A percentile compares a stretch with the other conserved stretches of the same genome.
Conservation (phyloP, 2,888 invertebrate genomes). For the Agelastica alni region DNA sequence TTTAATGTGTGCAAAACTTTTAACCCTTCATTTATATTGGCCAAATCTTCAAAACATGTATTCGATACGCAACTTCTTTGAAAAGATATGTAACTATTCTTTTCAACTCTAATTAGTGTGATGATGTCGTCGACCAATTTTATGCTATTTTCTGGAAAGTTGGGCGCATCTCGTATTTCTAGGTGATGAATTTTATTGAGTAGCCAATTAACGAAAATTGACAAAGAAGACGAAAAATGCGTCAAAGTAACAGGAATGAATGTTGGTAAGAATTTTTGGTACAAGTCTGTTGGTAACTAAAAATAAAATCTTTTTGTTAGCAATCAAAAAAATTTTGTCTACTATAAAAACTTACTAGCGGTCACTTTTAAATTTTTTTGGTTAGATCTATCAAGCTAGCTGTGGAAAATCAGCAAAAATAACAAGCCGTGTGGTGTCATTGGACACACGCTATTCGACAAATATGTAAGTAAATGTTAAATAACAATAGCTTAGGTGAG, state of each 20-base stretch:
- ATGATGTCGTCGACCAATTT: conserved; percentile 30
- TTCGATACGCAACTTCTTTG: conserved; percentile 32
- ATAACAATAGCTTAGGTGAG: too few relatives aligned
- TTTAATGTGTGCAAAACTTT: conserved; percentile 40
- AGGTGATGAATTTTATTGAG: conserved; percentile 39
- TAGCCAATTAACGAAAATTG: conserved; percentile 46
- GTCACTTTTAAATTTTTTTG: too few relatives aligned
- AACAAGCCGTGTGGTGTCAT: too few relatives aligned
- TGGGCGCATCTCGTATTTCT: conserved; percentile 37
- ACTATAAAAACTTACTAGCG: too few relatives aligned
- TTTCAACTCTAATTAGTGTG: conserved; percentile 33
- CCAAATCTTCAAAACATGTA: conserved; percentile 25
- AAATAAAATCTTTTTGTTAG: too few relatives aligned
- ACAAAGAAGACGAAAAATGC: conserved; percentile 39
- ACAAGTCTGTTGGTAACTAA: conserved; percentile 35
- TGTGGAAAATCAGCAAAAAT: too few relatives aligned
- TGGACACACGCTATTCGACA: too few relatives aligned
- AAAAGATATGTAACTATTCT: conserved; percentile 23
- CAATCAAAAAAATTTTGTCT: too few relatives aligned
- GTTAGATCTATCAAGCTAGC: too few relatives aligned
- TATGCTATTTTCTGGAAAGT: conserved; percentile 52
- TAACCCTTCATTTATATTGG: conserved; percentile 29
- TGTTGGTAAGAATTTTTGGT: conserved; percentile 41
- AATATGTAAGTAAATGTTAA: too few relatives aligned
- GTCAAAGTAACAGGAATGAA: conserved; percentile 46